Base-by-base conservation (phyloP, 1,140 invertebrate species). In the Psilanteris sp. region DNA sequence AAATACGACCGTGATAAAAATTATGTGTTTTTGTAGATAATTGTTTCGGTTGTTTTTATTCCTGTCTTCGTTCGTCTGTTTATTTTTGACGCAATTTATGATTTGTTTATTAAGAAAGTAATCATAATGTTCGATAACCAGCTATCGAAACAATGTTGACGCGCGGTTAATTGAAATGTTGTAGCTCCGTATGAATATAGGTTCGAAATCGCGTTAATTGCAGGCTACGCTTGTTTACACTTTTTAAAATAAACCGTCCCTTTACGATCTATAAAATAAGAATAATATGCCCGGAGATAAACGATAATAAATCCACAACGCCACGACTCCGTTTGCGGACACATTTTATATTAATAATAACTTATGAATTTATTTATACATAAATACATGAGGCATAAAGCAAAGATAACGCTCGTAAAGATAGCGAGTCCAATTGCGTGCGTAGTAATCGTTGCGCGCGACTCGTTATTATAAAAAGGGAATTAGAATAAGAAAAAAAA, bases 281-380 rank as follows among this genome's bases (percentile, higher is more conserved):
- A 46, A 59, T 46, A 68, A 57, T 36, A 55, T 6, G 1, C 24
- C 11, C 8, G 6, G 10, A 6, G 44, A 27, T 7, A 11, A 2
- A 16, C 16, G 52, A 52, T 50, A 43, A 54, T 68, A 68, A 68
- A 68, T 57, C 64, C 41, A 48, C 34, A 57, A 34, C 27, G 20
- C 37, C 3, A 10, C 36, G 27, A 43, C 61, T 54, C 18, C 44
- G 44, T n/a, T 36, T 36, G 34, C 52, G 32, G 50, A 41, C 52
- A 41, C 50, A 48, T 48, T 61, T 61, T 61, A 61, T 61, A 61
- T 36, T 46, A 61, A 61, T 61, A 37, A 48, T 61, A 61, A 62
- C 32, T 41, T 50, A 36, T 50, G 54, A 70, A 70, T 70, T 70
- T 70, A 70, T 70, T 70, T 70, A 70, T 59, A 70, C 57, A 71